A percentile compares a stretch with the other conserved stretches of the same genome.
Evolutionary conservation across 2,888 invertebrate genomes (phyloP).

Genomic region (Unio pictorum): DNA sequence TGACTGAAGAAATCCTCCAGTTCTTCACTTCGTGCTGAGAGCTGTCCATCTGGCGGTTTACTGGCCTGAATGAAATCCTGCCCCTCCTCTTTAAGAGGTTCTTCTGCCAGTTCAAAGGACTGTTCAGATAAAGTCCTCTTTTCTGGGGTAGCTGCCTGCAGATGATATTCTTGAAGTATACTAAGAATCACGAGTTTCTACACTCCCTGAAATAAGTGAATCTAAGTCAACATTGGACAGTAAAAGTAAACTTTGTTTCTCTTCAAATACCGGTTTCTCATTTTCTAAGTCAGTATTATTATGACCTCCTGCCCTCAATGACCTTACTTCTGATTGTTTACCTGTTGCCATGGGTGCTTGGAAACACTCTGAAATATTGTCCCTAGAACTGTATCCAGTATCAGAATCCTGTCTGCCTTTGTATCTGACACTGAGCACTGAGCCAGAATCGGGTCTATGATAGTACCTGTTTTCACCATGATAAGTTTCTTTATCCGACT

Average conservation of each 20-base stretch:
- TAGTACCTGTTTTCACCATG: constrained; percentile 9
- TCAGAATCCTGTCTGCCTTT: constrained; percentile 34
- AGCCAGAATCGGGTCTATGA: constrained; percentile 13
- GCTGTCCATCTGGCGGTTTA: neutral
- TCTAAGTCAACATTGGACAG: constrained; percentile 55
- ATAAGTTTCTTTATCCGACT: constrained; percentile 29
- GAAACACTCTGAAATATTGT: constrained; percentile 34
- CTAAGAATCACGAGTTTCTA: constrained; percentile 21
- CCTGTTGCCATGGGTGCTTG: constrained; percentile 27
- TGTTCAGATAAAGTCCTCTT: constrained; percentile 17
- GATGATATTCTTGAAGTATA: constrained; percentile 34
- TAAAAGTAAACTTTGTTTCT: constrained; percentile 25
- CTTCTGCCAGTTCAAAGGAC: constrained; percentile 7
- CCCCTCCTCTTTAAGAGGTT: constrained; percentile 28
- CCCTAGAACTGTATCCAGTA: constrained; percentile 36
- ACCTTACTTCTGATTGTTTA: constrained; percentile 31
- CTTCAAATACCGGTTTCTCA: constrained; percentile 12
- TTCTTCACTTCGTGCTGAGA: constrained; percentile 35
- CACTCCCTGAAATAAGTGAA: constrained; percentile 46
- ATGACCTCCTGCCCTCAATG: neutral
- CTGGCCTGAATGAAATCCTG: constrained; percentile 9
- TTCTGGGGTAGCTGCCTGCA: constrained; percentile 33
- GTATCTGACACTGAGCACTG: constrained; percentile 12
- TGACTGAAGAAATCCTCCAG: constrained; percentile 39
- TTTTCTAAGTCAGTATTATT: constrained; percentile 10